These are phyloP conservation scores for Epinephelus fuscoguttatus DNA, from an alignment of 2,113 vertebrate genomes.

Conservation along the genomic window DNA sequence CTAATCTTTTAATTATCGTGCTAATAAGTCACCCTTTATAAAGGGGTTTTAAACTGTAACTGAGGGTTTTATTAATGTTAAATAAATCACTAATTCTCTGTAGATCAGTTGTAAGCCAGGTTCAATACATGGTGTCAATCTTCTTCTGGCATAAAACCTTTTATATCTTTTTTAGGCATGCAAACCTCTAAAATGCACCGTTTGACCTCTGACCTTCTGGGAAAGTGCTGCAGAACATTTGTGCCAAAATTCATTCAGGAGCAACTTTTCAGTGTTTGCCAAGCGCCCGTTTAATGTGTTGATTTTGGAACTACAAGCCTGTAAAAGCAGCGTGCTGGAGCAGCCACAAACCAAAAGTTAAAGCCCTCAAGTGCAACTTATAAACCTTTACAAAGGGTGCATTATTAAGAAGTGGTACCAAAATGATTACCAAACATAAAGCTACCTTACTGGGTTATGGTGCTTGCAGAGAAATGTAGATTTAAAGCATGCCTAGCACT, in stretches of 20 bases:
- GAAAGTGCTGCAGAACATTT: background rate
- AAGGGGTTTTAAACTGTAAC: constrained; percentile 7
- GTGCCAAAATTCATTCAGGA: background rate
- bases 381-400: background rate
- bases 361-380: background rate
- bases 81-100: constrained; percentile 9
- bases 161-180: background rate
- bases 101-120: constrained; percentile 3
- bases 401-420: constrained; percentile 27
- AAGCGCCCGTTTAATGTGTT: background rate
- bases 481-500: constrained; percentile 61
- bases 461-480: constrained; percentile 61
- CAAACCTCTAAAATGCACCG: background rate
- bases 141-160: background rate
- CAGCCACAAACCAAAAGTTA: background rate
- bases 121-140: background rate
- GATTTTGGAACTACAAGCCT: background rate
- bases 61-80: background rate
- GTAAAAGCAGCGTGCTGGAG: background rate
- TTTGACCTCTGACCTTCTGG: background rate
- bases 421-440: constrained; percentile 30
- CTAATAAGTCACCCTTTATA: constrained; percentile 17
- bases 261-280: background rate
- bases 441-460: constrained; percentile 43
- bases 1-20: constrained; percentile 6